phyloP scores from a whole-genome alignment of 1,140 invertebrate species.

The Drosophila elegans region DNA sequence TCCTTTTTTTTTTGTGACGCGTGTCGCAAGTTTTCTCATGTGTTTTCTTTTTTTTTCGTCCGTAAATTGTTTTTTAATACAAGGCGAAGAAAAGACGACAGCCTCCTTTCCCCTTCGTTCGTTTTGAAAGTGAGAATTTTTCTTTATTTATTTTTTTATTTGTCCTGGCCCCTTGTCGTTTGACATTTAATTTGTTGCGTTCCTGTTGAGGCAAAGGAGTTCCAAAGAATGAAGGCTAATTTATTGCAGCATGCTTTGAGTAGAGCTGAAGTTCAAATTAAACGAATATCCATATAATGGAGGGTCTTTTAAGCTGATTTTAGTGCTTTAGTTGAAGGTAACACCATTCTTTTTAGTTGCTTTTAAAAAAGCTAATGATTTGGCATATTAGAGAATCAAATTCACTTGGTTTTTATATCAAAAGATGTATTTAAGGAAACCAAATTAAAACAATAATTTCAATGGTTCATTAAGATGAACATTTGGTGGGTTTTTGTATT shows the following conservation, averaged over 20 bases:
- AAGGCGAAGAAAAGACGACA: conserved; percentile 22
- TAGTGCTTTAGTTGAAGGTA: not conserved
- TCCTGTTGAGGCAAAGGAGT: conserved; percentile 38
- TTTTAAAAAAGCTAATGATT: not conserved
- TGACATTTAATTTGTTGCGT: conserved; percentile 80
- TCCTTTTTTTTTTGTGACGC: conserved; percentile 48
- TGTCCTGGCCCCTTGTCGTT: conserved; percentile 34
- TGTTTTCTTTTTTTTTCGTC: conserved; percentile 38
- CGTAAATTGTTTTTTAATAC: conserved; percentile 84
- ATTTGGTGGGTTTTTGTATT: too few species aligned
- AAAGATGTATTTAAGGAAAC: too few species aligned
- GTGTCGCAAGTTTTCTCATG: conserved; percentile 67
- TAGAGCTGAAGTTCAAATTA: too few species aligned
- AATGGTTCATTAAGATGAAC: too few species aligned
- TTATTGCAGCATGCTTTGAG: conserved; percentile 37
- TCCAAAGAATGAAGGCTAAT: conserved; percentile 44
- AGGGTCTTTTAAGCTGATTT: not conserved
- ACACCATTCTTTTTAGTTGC: not conserved
- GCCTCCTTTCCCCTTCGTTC: not conserved
- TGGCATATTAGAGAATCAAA: too few species aligned
- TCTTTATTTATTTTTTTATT: conserved; percentile 25
- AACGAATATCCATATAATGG: not conserved
- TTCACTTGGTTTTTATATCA: too few species aligned
- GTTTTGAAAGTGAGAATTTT: conserved; percentile 52
- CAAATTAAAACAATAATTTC: too few species aligned